Percentiles rank a stretch among this genome's conserved stretches.
These are phyloP conservation scores for Nasonia vitripennis DNA, from an alignment of 1,140 invertebrate genomes.

Conservation along the genomic window DNA sequence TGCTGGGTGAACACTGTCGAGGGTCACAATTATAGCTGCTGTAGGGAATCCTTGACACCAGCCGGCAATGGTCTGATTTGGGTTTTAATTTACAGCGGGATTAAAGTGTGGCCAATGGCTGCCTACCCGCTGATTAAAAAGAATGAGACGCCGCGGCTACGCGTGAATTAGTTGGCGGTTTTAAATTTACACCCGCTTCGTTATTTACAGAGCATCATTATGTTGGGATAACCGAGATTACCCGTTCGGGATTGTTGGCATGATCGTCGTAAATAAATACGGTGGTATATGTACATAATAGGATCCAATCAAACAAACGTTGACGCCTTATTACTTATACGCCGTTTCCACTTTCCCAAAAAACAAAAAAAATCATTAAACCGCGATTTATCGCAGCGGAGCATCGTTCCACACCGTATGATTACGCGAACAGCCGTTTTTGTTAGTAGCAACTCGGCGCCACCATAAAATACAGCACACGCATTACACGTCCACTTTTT, in stretches of 20 bases:
- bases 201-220: constrained; percentile 25
- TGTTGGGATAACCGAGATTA: background rate
- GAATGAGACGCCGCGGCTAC: background rate
- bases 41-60: constrained; percentile 1
- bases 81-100: constrained; percentile 39
- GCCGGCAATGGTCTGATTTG: constrained; percentile 10
- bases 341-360: too few species aligned
- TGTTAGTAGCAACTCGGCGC: too few species aligned
- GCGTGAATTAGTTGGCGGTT: constrained; percentile 19
- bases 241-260: background rate
- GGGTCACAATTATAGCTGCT: constrained; percentile 26
- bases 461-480: too few species aligned
- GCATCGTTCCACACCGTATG: too few species aligned
- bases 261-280: constrained; percentile 22
- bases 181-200: constrained; percentile 3
- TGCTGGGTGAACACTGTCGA: too few species aligned
- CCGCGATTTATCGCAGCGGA: too few species aligned
- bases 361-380: too few species aligned
- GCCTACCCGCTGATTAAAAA: constrained; percentile 1
- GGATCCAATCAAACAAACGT: too few species aligned
- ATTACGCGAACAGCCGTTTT: background rate
- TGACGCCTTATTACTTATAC: too few species aligned
- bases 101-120: constrained; percentile 1
- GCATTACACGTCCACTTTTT: background rate
- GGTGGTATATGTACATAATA: too few species aligned